These are phyloP conservation scores for Scaptodrosophila lebanonensis DNA, from an alignment of 1,140 invertebrate genomes.

Conservation along the genomic window DNA sequence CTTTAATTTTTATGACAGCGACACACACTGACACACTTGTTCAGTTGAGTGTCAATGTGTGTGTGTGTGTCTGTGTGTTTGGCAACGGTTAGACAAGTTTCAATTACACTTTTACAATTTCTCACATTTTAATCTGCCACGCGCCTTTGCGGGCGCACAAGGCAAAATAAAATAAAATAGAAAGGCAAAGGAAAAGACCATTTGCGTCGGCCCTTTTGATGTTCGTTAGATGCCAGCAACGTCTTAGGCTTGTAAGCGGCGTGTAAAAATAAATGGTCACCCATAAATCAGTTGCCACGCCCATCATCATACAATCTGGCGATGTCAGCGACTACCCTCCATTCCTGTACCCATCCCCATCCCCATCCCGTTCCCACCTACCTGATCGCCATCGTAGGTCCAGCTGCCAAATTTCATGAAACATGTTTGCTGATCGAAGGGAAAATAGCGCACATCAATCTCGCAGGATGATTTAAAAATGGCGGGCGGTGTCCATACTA, in stretches of 20 bases:
- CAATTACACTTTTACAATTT: slow-evolving; percentile 75
- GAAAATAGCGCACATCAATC: slow-evolving; percentile 97
- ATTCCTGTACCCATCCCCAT: too few species aligned
- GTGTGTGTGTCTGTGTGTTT: slow-evolving; percentile 12
- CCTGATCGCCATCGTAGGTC: slow-evolving; percentile 97
- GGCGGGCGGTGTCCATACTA: slow-evolving; percentile 94
- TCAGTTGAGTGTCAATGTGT: slow-evolving; percentile 32
- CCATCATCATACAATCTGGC: too few species aligned
- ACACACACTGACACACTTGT: slow-evolving; percentile 36
- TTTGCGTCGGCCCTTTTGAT: slow-evolving; percentile 58
- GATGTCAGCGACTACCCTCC: too few species aligned
- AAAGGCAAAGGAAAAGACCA: too few species aligned
- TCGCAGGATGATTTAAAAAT: slow-evolving; percentile 99
- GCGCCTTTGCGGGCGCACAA: slow-evolving; percentile 41
- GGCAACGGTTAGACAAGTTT: slow-evolving; percentile 69
- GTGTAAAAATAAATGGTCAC: slow-evolving; percentile 42
- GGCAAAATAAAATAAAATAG: too few species aligned
- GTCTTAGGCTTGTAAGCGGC: slow-evolving; percentile 63
- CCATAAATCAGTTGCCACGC: slow-evolving; percentile 60
- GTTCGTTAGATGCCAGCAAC: slow-evolving; percentile 33
- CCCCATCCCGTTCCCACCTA: slow-evolving; percentile 78
- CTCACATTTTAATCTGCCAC: slow-evolving; percentile 68
- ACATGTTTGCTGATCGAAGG: slow-evolving; percentile 97
- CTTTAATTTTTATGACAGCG: slow-evolving; percentile 71
- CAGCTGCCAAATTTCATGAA: slow-evolving; percentile 98